Conservation (phyloP, 1,140 invertebrate species). For the Calosoma granatense region DNA sequence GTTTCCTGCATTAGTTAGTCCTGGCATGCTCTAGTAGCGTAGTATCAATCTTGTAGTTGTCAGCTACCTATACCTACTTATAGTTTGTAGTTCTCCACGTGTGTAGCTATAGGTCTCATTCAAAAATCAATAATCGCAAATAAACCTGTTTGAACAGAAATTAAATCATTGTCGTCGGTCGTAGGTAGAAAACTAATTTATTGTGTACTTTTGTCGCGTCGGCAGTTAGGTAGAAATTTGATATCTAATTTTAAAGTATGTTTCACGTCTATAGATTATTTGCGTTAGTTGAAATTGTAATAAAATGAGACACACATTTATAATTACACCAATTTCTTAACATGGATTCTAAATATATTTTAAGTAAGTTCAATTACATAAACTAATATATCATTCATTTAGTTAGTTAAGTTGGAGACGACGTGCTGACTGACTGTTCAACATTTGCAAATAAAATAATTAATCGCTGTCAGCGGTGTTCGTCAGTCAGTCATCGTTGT, state of each 20-base stretch:
- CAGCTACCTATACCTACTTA: neutral
- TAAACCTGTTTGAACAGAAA: slow-evolving; percentile 6
- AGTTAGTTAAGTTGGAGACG: too few relatives aligned
- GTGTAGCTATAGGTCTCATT: neutral
- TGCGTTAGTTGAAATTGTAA: neutral
- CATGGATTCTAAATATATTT: slow-evolving; percentile 6
- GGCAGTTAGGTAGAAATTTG: neutral
- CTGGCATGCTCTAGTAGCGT: neutral
- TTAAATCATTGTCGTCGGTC: neutral
- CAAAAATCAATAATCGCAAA: slow-evolving; percentile 2
- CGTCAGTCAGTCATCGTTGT: too few relatives aligned
- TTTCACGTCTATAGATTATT: neutral
- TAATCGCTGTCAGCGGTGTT: too few relatives aligned
- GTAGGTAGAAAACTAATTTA: too few relatives aligned
- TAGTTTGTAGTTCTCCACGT: slow-evolving; percentile 7
- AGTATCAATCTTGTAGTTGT: neutral
- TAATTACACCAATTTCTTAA: neutral
- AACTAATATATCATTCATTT: too few relatives aligned
- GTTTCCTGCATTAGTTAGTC: neutral
- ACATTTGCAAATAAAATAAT: too few relatives aligned
- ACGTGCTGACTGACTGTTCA: too few relatives aligned
- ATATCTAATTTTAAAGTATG: neutral
- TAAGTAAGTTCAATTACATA: neutral
- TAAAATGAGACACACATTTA: slow-evolving; percentile 8
- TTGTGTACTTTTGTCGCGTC: neutral